Evolutionary conservation across 1,140 invertebrate genomes (phyloP).

Genomic region (Nebria ingens): DNA sequence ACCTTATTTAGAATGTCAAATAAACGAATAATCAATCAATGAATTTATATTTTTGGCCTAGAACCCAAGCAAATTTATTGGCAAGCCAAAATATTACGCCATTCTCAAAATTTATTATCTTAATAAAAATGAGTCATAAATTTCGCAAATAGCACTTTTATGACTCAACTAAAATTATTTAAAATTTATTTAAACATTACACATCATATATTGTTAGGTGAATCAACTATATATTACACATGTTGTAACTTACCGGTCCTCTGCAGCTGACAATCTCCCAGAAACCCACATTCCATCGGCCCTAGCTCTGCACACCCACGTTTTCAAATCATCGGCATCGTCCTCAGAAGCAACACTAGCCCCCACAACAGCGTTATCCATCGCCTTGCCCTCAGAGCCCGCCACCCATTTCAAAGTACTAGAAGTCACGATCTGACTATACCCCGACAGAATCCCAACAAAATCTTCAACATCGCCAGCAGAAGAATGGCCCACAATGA

Average conservation of each 20-base stretch:
- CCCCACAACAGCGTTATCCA: constrained; percentile 33
- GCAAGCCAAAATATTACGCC: no score
- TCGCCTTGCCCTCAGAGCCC: constrained; percentile 19
- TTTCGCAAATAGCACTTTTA: no score
- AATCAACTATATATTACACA: no score
- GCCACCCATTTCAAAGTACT: constrained; percentile 35
- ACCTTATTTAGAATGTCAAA: no score
- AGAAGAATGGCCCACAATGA: neutral
- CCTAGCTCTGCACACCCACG: constrained; percentile 60
- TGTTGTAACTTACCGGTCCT: constrained; percentile 20
- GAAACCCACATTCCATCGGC: constrained; percentile 59
- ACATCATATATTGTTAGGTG: no score
- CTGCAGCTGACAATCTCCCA: constrained; percentile 48
- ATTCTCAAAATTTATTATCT: no score
- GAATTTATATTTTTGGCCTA: no score
- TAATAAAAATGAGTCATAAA: no score
- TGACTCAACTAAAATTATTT: no score
- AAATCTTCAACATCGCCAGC: neutral
- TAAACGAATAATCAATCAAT: no score
- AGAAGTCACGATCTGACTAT: constrained; percentile 35
- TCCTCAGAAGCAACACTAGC: constrained; percentile 21
- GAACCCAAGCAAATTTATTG: no score
- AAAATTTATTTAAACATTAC: no score
- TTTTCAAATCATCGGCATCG: constrained; percentile 18
- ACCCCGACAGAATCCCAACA: constrained; percentile 1